phyloP scores from a whole-genome alignment of 2,113 vertebrate genomes.

The Junco hyemalis region DNA sequence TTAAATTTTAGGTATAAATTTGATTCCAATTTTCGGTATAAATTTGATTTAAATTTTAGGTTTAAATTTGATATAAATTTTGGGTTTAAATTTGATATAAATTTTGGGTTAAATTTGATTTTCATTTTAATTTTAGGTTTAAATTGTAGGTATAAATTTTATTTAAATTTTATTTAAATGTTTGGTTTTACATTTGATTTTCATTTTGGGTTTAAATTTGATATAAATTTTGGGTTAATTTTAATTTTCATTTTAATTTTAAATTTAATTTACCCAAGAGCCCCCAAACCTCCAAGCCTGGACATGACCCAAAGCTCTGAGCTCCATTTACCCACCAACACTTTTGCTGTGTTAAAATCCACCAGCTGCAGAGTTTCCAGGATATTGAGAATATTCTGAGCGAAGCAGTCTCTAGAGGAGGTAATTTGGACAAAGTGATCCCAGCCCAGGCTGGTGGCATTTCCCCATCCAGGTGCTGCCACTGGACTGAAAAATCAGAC shows the following conservation, averaged over 20 bases:
- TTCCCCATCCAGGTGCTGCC: not conserved
- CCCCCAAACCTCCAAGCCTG: accelerated
- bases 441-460: too few species aligned
- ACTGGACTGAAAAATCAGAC: not conserved
- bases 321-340: not conserved
- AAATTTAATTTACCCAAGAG: not conserved
- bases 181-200: too few species aligned
- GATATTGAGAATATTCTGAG: not conserved
- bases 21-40: too few species aligned
- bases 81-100: too few species aligned
- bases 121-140: too few species aligned
- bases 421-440: not conserved
- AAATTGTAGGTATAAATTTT: too few species aligned
- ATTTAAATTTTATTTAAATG: not conserved
- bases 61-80: too few species aligned
- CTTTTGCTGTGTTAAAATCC: not conserved
- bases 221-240: too few species aligned
- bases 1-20: too few species aligned
- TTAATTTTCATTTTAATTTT: not conserved
- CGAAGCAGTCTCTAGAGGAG: not conserved
- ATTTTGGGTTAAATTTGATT: too few species aligned
- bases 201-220: accelerated
- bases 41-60: too few species aligned
- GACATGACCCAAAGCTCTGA: not conserved
- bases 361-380: not conserved